Evolutionary conservation across 1,140 invertebrate species (phyloP).

Genomic region (Drosophila ercepeae): DNA sequence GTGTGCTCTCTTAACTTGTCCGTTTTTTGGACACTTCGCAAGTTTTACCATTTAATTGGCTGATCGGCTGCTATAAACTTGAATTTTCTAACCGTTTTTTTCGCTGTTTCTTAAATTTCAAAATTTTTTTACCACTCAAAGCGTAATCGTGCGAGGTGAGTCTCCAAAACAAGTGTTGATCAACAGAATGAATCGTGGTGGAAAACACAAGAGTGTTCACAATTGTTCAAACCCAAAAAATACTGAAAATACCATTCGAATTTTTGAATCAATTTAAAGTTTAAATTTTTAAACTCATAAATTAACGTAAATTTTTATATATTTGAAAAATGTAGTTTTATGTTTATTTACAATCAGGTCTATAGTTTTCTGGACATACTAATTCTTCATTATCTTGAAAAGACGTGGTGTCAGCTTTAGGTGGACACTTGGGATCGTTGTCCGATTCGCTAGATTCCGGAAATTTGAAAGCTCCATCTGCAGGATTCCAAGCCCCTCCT

Average conservation of each 20-base stretch:
- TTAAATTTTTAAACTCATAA: background rate
- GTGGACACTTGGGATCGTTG: background rate
- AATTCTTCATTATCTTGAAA: background rate
- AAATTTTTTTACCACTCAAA: background rate
- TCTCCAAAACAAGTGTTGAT: background rate
- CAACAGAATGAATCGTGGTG: background rate
- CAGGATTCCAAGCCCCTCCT: slow-evolving; percentile 12
- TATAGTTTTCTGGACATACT: slow-evolving; percentile 47
- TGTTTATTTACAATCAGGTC: slow-evolving; percentile 34
- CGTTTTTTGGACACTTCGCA: background rate
- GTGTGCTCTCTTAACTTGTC: slow-evolving; percentile 10
- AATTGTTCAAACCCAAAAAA: too few relatives aligned
- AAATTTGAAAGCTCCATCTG: slow-evolving; percentile 33
- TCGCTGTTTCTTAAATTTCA: background rate
- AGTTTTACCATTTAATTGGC: slow-evolving; percentile 33
- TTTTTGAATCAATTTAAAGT: too few relatives aligned
- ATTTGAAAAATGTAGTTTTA: background rate
- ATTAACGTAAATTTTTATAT: background rate
- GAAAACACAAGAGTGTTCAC: background rate
- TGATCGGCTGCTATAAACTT: background rate
- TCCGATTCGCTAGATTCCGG: slow-evolving; percentile 3
- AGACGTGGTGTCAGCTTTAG: background rate
- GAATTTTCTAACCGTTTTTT: background rate
- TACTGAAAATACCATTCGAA: too few relatives aligned
- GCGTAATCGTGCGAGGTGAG: background rate